Percentiles rank a stretch among this genome's conserved stretches.
These are phyloP conservation scores for Acrocephalus arundinaceus DNA, from an alignment of 2,113 vertebrate species.

Conservation along the genomic window DNA sequence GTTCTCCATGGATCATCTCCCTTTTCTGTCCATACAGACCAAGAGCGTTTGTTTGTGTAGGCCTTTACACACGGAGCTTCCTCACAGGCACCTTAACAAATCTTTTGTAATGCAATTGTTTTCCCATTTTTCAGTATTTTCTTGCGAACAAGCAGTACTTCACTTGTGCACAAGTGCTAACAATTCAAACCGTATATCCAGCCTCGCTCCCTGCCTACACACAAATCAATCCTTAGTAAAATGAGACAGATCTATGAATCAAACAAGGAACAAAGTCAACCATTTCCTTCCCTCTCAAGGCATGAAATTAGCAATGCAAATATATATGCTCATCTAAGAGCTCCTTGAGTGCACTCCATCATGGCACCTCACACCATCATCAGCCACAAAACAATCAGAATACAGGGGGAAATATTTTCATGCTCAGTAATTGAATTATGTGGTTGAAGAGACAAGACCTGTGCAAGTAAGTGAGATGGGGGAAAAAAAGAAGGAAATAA, in stretches of 20 bases:
- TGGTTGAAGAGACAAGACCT: constrained; percentile 31
- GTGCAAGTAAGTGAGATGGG: neutral
- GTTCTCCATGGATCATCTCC: neutral
- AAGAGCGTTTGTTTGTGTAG: neutral
- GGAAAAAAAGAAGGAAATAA: neutral
- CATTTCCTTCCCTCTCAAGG: constrained; percentile 17
- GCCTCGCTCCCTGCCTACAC: neutral
- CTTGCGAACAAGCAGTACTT: constrained; percentile 28
- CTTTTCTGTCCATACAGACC: constrained; percentile 16
- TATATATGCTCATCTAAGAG: constrained; percentile 42
- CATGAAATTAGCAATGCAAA: constrained; percentile 56
- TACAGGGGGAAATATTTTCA: constrained; percentile 40
- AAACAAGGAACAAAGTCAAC: constrained; percentile 34
- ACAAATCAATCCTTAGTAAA: constrained; percentile 54
- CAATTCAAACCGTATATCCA: neutral
- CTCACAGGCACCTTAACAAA: neutral
- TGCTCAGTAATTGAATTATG: constrained; percentile 43
- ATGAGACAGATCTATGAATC: constrained; percentile 58
- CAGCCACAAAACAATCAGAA: constrained; percentile 38
- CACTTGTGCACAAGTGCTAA: neutral
- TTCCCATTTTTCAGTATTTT: neutral
- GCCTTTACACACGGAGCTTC: neutral
- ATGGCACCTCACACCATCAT: constrained; percentile 16
- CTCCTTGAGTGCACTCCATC: constrained; percentile 45
- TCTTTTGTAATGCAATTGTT: neutral